Evolutionary conservation across 1,140 invertebrate species (phyloP).

Genomic region (Plutomurus gul): DNA sequence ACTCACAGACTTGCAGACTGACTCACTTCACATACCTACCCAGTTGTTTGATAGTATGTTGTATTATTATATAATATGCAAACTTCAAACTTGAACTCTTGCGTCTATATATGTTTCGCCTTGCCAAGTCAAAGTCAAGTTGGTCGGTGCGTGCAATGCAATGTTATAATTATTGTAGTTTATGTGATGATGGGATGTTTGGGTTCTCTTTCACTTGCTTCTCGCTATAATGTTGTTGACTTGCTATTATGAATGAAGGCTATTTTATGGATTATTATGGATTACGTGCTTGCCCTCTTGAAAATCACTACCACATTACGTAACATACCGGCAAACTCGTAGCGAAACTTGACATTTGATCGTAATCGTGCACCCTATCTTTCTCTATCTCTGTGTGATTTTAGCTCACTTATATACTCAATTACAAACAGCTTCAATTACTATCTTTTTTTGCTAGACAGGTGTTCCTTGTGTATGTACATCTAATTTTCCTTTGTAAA

Average conservation of each 20-base stretch:
- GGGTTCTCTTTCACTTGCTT: conserved; percentile 9
- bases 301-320: conserved; percentile 14
- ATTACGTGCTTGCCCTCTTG: conserved; percentile 25
- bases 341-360: conserved; percentile 16
- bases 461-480: too few relatives aligned
- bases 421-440: not conserved
- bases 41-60: not conserved
- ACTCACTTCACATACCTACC: not conserved
- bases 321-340: not conserved
- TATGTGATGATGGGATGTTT: conserved; percentile 29
- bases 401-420: not conserved
- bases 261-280: conserved; percentile 25
- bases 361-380: conserved; percentile 15
- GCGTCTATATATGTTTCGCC: conserved; percentile 18
- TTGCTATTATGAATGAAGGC: not conserved
- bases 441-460: too few relatives aligned
- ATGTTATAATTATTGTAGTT: conserved; percentile 30
- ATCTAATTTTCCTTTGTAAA: too few relatives aligned
- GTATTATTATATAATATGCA: conserved; percentile 28
- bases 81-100: conserved; percentile 29
- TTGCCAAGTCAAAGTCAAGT: conserved; percentile 28
- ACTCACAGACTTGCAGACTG: not conserved
- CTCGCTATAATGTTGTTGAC: not conserved
- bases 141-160: conserved; percentile 18
- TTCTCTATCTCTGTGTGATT: not conserved